Evolutionary conservation across 2,113 vertebrate species (phyloP), one percentile per base, ranked within the genome.

Genomic region (Ondatra zibethicus): DNA sequence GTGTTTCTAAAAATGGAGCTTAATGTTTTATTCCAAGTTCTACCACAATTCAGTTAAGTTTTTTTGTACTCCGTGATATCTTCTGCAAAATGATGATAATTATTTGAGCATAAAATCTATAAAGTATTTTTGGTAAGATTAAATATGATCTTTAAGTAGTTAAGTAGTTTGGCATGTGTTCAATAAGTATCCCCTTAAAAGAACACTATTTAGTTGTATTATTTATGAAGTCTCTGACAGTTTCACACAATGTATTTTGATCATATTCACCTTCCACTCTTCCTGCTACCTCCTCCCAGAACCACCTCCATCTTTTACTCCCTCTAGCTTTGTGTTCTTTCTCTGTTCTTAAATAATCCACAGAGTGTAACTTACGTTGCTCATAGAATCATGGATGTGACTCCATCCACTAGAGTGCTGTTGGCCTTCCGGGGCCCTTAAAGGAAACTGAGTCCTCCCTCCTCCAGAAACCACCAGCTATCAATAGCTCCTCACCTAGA

Each of bases 81-180:
- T 1, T 16, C 8, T 65, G n/a, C 50, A 91, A 85, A 92, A 91
- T 88, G 42, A 31, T 33, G 45, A 19, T 80, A 87, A 70, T n/a
- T 55, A 65, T 29, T 55, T 55, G 21, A 45, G 11, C 25, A 39
- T 31, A 42, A 91, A 39, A 45, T 27, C 27, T 12, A 29, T 23
- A 42, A 16, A n/a, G 29, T 47, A 81, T 70, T 94, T 94, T 87
- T 93, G 68, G 3, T 76, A 58, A 94, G n/a, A 87, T 82, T 94
- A 91, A 91, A 91, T 91, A 19, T 70, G 29, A 42, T 86, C 14
- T 10, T 45, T 66, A 76, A 89, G 39, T 78, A 93, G 55, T 89
- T 89, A 91, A 61, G 50, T 17, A 76, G 6, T 23, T 50, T 36
- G 42, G 42, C 31, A 50, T 47, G 47, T 68, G 61, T 47, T 86